Evolutionary conservation across 2,797 vertebrate species (phyloP).

Genomic region (Periophthalmus magnuspinnatus): DNA sequence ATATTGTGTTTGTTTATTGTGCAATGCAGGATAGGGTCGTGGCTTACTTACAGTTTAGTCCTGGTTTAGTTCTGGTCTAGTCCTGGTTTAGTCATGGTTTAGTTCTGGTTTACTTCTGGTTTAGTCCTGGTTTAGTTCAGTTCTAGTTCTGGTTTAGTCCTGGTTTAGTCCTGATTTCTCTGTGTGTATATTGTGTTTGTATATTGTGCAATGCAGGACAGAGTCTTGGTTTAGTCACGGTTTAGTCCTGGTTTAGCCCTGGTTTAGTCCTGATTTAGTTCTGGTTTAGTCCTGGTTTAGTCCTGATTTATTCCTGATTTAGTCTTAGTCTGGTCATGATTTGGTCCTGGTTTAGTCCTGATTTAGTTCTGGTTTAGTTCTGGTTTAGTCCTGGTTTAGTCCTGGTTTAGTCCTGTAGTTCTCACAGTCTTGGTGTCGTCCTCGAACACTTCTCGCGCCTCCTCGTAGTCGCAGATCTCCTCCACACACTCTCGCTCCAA

Average conservation of each 20-base stretch:
- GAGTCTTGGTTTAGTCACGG: background rate
- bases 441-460: slow-evolving; percentile 88
- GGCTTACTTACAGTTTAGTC: no score
- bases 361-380: background rate
- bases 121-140: no score
- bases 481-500: slow-evolving; percentile 90
- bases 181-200: no score
- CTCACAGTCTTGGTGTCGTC: background rate
- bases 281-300: slow-evolving; percentile 58
- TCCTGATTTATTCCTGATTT: slow-evolving; percentile 61
- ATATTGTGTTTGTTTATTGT: no score
- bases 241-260: background rate
- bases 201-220: no score
- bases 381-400: slow-evolving; percentile 39
- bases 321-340: slow-evolving; percentile 59
- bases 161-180: no score
- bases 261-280: background rate
- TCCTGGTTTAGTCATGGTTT: no score
- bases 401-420: slow-evolving; percentile 68
- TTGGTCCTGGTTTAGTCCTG: background rate
- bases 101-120: no score
- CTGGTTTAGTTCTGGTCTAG: no score
- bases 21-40: no score
- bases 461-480: slow-evolving; percentile 88
- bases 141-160: no score